Percentiles rank a stretch among this genome's conserved stretches.
Evolutionary conservation across 2,113 vertebrate species (phyloP).

Genomic region (Myanophis thanlyinensis): DNA sequence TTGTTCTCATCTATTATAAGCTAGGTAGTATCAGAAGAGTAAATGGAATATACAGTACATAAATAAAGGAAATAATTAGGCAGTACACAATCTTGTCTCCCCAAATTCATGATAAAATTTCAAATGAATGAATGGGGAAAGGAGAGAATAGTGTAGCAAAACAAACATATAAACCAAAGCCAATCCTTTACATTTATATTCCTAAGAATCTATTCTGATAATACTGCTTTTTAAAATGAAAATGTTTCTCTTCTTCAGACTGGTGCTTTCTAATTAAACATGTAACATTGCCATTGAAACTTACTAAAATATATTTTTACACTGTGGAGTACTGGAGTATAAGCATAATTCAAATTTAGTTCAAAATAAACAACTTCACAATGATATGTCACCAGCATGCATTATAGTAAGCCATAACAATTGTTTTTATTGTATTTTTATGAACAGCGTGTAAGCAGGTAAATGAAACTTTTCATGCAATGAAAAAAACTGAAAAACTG

Average conservation of each 20-base stretch:
- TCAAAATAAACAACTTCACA: neutral
- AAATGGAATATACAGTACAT: neutral
- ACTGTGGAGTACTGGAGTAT: neutral
- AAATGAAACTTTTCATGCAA: neutral
- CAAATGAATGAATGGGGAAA: neutral
- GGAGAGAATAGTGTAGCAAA: neutral
- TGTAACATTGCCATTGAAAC: neutral
- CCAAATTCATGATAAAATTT: neutral
- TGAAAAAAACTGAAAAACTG: slow-evolving; percentile 3
- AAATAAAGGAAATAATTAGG: neutral
- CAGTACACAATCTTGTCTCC: neutral
- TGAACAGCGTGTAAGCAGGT: neutral
- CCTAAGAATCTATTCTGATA: neutral
- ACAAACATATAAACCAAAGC: neutral
- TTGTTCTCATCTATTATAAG: neutral
- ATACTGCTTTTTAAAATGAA: neutral
- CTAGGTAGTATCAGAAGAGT: neutral
- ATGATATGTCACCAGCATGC: neutral
- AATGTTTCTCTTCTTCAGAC: neutral
- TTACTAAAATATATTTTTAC: neutral
- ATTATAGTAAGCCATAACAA: neutral
- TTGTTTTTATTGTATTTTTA: neutral
- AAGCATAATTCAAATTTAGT: neutral
- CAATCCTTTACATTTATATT: neutral
- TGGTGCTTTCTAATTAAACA: neutral